Evolutionary conservation across 1,140 invertebrate species (phyloP).

Genomic region (Drosophila cardini): DNA sequence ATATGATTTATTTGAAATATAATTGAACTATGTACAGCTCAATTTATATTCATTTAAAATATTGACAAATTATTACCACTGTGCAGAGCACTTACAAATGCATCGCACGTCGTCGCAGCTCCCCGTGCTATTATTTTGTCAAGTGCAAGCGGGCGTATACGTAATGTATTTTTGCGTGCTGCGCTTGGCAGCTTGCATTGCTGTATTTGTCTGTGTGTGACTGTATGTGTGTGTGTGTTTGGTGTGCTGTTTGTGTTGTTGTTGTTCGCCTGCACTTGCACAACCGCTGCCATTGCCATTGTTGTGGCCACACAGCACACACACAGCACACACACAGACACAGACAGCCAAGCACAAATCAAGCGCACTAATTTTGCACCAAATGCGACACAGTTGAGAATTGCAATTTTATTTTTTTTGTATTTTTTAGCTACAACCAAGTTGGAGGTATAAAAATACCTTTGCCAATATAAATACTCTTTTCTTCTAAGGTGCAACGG

Average conservation of each 20-base stretch:
- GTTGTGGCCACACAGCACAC: constrained; percentile 44
- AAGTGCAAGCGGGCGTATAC: constrained; percentile 70
- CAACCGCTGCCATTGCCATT: constrained; percentile 51
- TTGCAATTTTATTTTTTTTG: constrained; percentile 29
- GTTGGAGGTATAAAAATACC: constrained; percentile 20
- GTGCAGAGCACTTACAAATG: constrained; percentile 54
- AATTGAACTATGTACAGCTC: too few species aligned
- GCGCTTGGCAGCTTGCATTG: constrained; percentile 34
- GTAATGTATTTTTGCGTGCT: constrained; percentile 47
- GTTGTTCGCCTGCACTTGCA: constrained; percentile 55
- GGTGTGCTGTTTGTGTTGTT: constrained; percentile 13
- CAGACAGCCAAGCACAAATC: constrained; percentile 44
- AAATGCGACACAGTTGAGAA: constrained; percentile 55
- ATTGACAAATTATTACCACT: constrained; percentile 18
- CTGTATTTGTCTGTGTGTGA: constrained; percentile 10
- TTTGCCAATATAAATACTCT: constrained; percentile 26
- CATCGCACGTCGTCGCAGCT: constrained; percentile 45
- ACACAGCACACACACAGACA: neutral
- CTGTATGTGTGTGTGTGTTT: constrained; percentile 6
- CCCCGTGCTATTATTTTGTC: constrained; percentile 69
- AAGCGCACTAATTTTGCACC: constrained; percentile 61
- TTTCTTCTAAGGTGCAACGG: constrained; percentile 33
- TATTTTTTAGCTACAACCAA: constrained; percentile 21
- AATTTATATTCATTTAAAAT: neutral
- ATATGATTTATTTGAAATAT: neutral